phyloP scores from a whole-genome alignment of 1,140 invertebrate genomes.

The Holotrichia oblita region DNA sequence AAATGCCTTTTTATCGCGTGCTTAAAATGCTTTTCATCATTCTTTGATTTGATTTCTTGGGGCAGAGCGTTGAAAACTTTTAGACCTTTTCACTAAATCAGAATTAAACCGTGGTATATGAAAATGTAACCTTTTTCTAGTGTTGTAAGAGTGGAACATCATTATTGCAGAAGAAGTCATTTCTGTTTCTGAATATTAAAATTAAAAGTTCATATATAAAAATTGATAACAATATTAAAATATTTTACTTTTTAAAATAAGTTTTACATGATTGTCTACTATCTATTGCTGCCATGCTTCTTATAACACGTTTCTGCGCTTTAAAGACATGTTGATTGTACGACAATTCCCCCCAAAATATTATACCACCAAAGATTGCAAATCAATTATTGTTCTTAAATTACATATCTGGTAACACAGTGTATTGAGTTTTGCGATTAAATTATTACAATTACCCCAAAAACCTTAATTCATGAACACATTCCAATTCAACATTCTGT shows the following conservation, averaged over 20 bases:
- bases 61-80: background rate
- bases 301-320: background rate
- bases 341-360: background rate
- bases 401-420: too few relatives aligned
- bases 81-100: background rate
- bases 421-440: too few relatives aligned
- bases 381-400: slow-evolving; percentile 4
- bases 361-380: background rate
- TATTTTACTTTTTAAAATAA: background rate
- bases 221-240: background rate
- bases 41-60: background rate
- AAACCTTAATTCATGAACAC: slow-evolving; percentile 2
- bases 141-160: background rate
- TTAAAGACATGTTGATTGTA: background rate
- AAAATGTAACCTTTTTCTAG: background rate
- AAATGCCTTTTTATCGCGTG: too few relatives aligned
- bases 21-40: too few relatives aligned
- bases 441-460: background rate
- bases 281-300: background rate
- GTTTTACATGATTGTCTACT: background rate
- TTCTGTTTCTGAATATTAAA: background rate
- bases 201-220: background rate
- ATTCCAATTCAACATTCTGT: background rate
- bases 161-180: background rate
- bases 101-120: background rate